phyloP scores from a whole-genome alignment of 2,113 vertebrate species.

The Pelecanoides urinatrix region DNA sequence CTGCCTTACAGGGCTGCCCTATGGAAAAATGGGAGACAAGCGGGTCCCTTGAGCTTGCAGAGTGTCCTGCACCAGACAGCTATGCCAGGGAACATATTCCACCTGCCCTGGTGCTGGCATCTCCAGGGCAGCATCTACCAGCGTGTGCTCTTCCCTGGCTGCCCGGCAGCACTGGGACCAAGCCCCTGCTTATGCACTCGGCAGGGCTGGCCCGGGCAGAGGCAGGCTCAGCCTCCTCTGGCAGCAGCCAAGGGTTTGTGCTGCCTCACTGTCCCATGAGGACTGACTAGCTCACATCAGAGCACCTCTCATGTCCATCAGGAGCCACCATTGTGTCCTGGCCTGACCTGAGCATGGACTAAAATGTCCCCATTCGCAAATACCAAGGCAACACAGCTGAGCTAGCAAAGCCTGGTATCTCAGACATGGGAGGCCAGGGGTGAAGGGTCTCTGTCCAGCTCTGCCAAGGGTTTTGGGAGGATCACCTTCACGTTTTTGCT shows the following conservation, averaged over 20 bases:
- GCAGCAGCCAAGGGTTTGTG: neutral
- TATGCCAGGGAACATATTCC: rapidly evolving
- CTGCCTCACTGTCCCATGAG: neutral
- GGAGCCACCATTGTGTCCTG: neutral
- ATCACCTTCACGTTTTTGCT: neutral
- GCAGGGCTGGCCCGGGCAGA: neutral
- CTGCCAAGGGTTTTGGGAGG: neutral
- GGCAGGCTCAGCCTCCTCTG: neutral
- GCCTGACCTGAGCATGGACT: neutral
- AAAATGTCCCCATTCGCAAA: neutral
- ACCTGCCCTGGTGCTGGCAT: neutral
- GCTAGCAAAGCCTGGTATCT: neutral
- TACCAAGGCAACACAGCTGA: neutral
- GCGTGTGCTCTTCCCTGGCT: neutral
- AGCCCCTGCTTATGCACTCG: neutral
- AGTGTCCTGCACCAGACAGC: neutral
- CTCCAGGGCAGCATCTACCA: neutral
- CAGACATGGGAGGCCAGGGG: neutral
- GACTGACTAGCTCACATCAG: neutral
- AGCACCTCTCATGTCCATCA: neutral
- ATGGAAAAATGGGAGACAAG: neutral
- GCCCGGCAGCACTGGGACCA: rapidly evolving
- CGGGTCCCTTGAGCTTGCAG: neutral
- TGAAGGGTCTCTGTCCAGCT: neutral
- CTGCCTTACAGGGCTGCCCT: neutral